Percentiles rank a stretch among this genome's conserved stretches.
phyloP scores from a whole-genome alignment of 2,888 invertebrate species.

The Megaustenia siamemsis region DNA sequence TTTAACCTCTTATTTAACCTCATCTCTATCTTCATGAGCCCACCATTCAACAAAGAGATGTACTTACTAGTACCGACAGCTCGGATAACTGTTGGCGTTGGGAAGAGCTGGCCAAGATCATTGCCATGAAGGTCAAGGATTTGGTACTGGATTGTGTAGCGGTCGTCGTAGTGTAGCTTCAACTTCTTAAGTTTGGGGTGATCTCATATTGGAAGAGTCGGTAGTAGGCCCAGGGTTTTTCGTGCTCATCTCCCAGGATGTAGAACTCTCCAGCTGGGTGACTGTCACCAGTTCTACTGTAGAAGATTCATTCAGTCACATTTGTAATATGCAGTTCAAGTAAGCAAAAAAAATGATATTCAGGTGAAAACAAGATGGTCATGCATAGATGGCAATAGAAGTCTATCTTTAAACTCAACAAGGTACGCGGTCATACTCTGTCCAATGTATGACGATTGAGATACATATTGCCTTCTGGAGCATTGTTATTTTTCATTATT shows the following conservation, averaged over 20 bases:
- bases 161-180: constrained; percentile 54
- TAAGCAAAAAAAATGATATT: too few species aligned
- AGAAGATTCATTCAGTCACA: neutral
- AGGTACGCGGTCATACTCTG: too few species aligned
- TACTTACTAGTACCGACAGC: constrained; percentile 52
- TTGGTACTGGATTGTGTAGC: constrained; percentile 45
- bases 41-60: neutral
- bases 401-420: too few species aligned
- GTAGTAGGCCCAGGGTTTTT: constrained; percentile 59
- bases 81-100: constrained; percentile 52
- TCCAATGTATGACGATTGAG: too few species aligned
- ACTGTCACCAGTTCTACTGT: neutral
- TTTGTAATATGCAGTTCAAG: too few species aligned
- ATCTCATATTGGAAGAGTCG: constrained; percentile 60
- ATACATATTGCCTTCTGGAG: too few species aligned
- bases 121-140: constrained; percentile 53
- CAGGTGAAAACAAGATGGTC: too few species aligned
- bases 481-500: too few species aligned
- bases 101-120: constrained; percentile 48
- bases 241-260: constrained; percentile 58
- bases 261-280: constrained; percentile 57
- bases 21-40: too few species aligned
- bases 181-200: constrained; percentile 53
- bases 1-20: too few species aligned
- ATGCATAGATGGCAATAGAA: too few species aligned